Evolutionary conservation across 2,797 vertebrate genomes (phyloP).

Genomic region (Huso huso): DNA sequence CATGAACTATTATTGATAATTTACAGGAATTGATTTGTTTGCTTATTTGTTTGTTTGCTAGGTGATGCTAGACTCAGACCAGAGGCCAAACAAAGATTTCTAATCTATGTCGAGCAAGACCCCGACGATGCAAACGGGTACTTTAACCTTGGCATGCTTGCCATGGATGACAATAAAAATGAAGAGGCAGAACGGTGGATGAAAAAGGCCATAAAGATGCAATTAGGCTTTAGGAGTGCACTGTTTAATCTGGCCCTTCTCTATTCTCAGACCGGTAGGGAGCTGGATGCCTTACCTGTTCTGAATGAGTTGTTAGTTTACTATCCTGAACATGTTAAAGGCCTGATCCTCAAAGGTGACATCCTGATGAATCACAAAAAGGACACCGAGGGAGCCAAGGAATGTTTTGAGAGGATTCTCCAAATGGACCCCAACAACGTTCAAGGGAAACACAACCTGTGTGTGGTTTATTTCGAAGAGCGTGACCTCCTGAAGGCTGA

Average conservation of each 20-base stretch:
- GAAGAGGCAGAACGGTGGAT: conserved; percentile 86
- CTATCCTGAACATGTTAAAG: conserved; percentile 92
- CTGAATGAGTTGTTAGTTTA: conserved; percentile 79
- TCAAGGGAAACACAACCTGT: conserved; percentile 96
- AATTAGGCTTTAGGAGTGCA: conserved; percentile 86
- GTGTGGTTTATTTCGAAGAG: conserved; percentile 95
- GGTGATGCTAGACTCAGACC: conserved; percentile 84
- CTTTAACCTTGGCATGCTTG: conserved; percentile 97
- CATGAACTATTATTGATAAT: too few relatives aligned
- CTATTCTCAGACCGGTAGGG: conserved; percentile 84
- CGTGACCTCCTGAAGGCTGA: conserved; percentile 79
- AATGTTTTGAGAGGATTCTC: conserved; percentile 85
- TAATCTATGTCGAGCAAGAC: conserved; percentile 83
- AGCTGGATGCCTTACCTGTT: conserved; percentile 79
- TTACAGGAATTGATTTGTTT: too few relatives aligned
- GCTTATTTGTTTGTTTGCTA: conserved; percentile 31
- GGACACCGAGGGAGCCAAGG: conserved; percentile 82
- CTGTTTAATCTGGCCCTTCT: conserved; percentile 92
- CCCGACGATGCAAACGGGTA: conserved; percentile 91
- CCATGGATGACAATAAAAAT: conserved; percentile 90
- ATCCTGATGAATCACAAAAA: conserved; percentile 98
- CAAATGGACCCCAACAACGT: conserved; percentile 83
- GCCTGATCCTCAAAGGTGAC: conserved; percentile 93
- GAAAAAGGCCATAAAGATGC: conserved; percentile 83
- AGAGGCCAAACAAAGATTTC: conserved; percentile 88